Conservation (phyloP, 2,888 invertebrate species). For the Formica aserva region DNA sequence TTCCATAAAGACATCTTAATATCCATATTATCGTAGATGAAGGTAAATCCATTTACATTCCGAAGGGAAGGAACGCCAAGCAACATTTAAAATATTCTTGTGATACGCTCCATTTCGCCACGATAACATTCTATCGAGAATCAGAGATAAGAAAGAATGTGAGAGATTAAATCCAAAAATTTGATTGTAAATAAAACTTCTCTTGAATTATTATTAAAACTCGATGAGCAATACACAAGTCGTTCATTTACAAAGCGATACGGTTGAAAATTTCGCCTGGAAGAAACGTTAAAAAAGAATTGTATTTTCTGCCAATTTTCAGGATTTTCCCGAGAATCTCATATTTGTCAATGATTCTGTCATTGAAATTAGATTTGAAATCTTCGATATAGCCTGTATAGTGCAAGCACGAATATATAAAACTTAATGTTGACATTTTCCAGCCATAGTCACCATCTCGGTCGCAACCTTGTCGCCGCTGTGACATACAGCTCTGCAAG, state of each 20-base stretch:
- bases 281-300: neutral
- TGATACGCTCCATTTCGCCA: slow-evolving; percentile 41
- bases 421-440: neutral
- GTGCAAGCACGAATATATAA: neutral
- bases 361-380: neutral
- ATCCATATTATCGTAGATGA: too few relatives aligned
- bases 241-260: neutral
- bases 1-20: neutral
- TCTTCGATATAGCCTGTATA: neutral
- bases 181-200: neutral
- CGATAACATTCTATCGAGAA: slow-evolving; percentile 40
- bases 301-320: neutral
- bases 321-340: neutral
- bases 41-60: neutral
- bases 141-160: slow-evolving; percentile 15
- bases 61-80: neutral
- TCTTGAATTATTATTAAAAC: neutral
- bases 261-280: neutral
- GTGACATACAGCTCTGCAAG: slow-evolving; percentile 23
- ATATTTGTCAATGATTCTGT: neutral
- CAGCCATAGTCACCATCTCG: neutral
- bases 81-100: slow-evolving; percentile 7
- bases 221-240: neutral
- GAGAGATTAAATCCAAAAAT: neutral
- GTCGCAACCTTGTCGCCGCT: slow-evolving; percentile 1